Base-by-base conservation (phyloP, 2,113 vertebrate genomes). In the Dryoscopus gambensis region DNA sequence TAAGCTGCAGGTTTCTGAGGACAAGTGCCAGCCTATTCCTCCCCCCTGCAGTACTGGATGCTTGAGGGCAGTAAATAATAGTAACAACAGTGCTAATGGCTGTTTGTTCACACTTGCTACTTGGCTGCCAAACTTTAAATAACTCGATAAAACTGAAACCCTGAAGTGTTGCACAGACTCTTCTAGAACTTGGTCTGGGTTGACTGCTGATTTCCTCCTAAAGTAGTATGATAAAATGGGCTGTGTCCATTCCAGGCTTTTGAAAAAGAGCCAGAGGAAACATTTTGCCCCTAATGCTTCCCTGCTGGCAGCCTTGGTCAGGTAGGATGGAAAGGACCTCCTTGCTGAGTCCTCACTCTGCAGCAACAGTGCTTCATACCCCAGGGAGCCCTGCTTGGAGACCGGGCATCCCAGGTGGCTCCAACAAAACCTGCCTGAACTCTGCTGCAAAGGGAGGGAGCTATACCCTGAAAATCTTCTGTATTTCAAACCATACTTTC, bases 201-300 rank as follows among this genome's bases (percentile, higher is more conserved):
- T 87, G 83, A 30, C 22, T 82, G 33, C 67, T 80, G 67, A 23
- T 47, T 76, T 60, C 9, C 10, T 69, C 71, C 52, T 70, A 15
- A 83, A 70, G 49, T n/a, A 67, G 50, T 40, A 20, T 40, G 44
- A 52, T 57, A 46, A 83, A 94, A 85, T 46, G 44, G 39, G 31
- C 39, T 35, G 24, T 57, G 50, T 55, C 74, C 73, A 80, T 52
- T 37, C 65, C 50, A 74, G 55, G 27, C 64, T 70, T 79, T 85
- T 93, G 89, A 89, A 91, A 81, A 42, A 27, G 42, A 77, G 94
- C 85, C 93, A 95, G 50, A 69, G 74, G 56, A 85, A 37, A 67
- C 52, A 85, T 93, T 96, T 86, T 80, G 53, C 49, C 52, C 55
- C 30, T 93, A 87, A 92, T 65, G 68, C 31, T 89, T 93, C 81